Conservation (phyloP, 2,113 vertebrate genomes). For the Gobiocypris rarus region DNA sequence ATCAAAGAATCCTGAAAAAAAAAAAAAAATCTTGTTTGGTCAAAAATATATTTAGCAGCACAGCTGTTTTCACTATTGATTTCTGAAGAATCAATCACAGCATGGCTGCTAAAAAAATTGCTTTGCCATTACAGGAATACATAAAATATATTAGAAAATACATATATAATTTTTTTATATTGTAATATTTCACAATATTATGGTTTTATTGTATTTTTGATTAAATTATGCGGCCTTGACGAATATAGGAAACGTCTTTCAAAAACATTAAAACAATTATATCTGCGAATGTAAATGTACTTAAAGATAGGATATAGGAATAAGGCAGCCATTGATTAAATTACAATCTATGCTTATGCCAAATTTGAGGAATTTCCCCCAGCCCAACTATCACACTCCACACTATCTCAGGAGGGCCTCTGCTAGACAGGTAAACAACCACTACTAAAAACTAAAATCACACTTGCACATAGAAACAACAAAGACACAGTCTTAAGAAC, state of each 20-base stretch:
- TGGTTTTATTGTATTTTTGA: too few relatives aligned
- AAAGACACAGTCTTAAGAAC: constrained; percentile 16
- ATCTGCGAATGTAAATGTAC: not conserved
- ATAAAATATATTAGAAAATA: not conserved
- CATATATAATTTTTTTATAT: too few relatives aligned
- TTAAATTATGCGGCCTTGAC: too few relatives aligned
- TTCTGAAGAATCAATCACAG: not conserved
- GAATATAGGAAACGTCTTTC: not conserved
- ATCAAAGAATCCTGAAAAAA: not conserved
- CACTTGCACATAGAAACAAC: not conserved
- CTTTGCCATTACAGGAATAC: not conserved
- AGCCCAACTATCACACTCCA: not conserved
- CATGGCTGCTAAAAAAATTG: too few relatives aligned
- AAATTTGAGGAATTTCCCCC: not conserved
- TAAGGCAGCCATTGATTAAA: not conserved
- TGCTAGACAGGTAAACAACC: not conserved
- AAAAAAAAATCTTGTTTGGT: too few relatives aligned
- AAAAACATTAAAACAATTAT: not conserved
- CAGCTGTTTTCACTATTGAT: not conserved
- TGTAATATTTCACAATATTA: too few relatives aligned
- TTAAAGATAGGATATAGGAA: not conserved
- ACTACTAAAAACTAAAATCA: not conserved
- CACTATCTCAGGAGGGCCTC: not conserved
- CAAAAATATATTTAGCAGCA: not conserved
- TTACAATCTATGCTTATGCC: not conserved